Evolutionary conservation across 2,888 invertebrate genomes (phyloP), one percentile per base, ranked within the genome.

Genomic region (Tuta absoluta): DNA sequence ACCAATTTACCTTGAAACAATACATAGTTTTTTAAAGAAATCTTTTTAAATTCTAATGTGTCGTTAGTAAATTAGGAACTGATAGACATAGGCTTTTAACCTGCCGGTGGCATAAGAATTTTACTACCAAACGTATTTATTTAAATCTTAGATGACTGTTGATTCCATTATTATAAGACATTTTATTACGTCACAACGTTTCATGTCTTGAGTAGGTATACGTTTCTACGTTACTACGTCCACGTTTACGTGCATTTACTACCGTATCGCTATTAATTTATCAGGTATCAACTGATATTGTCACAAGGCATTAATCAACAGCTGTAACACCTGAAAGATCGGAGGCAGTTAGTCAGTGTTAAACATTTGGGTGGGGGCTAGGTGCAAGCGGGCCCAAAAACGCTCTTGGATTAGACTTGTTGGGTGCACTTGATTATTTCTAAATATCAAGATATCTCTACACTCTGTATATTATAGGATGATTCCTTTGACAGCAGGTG

Each of bases 301-400:
- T 74, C 77, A 73, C 76, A 73, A 72, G 69, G 72, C 75, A 82
- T 81, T 80, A 81, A 81, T 80, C 79, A 80, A 72, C 69, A 67
- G 71, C 63, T 71, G 72, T 72, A 78, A 71, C 80, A 81, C 76
- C 82, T 82, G 82, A 80, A 80, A 79, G 80, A 81, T 81, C 78
- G 69, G 69, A 65, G 71, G 70, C 72, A 72, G 72, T 71, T 72
- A 72, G 68, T 65, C 67, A 68, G 53, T 56, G 65, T 57, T 62
- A 57, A 56, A 65, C 17, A 37, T 28, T 45, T 10, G 41, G 63
- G 63, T 67, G 63, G 24, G 72, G 77, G 21, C 37, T 0, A 41
- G 72, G 3, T 71, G 7, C 3, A 12, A 72, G 77, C 76, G 75
- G 64, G 4, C 7, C 5, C 3, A 19, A 11, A 53, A 11, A 11